Base-by-base conservation (phyloP, 2,888 invertebrate species). In the Chironomus riparius region DNA sequence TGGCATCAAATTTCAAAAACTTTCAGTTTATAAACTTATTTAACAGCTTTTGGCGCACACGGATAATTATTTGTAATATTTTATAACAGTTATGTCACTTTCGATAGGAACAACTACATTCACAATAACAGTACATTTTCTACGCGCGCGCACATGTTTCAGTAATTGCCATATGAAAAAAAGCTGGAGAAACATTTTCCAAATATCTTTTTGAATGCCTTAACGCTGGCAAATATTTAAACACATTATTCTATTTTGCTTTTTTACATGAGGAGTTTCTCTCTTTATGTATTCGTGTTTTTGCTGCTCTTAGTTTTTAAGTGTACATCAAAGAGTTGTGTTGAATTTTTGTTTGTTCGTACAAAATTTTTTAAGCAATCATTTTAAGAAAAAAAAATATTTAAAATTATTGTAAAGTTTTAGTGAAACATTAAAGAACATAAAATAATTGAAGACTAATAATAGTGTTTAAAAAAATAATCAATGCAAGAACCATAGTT, bases 331-430 rank as follows among this genome's bases (percentile, higher is more conserved):
- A 72, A 72, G 72, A 72, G 72, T 72, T 72, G 72, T 72, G 72
- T 72, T 72, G 72, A 72, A 72, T 72, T 72, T 72, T 72, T 72
- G 72, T 72, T 72, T 72, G 72, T 72, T 72, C 72, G 22, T 62
- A 48, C n/a, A 24, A n/a, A n/a, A 65, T 21, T 56, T 24, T 48
- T 70, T 70, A 72, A 72, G 72, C 50, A 50, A 70, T n/a, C 56
- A 56, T 70, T 70, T 56, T 72, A 18, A 47, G 22, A 72, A 28
- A 62, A 38, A 72, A 61, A 47, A 70, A 21, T n/a, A 47, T 47
- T 28, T 5, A 70, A 70, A 47, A 12, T 2, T 22, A 28, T 24
- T 68, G 24, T 28, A 15, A 38, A 68, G 13, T 15, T 22, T 62
- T 38, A 38, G 10, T 38, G 38, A 38, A 38, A 38, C 7, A 38